Percentiles rank a stretch among this genome's conserved stretches.
Conservation (phyloP, 2,113 vertebrate genomes). For the Antennarius striatus region DNA sequence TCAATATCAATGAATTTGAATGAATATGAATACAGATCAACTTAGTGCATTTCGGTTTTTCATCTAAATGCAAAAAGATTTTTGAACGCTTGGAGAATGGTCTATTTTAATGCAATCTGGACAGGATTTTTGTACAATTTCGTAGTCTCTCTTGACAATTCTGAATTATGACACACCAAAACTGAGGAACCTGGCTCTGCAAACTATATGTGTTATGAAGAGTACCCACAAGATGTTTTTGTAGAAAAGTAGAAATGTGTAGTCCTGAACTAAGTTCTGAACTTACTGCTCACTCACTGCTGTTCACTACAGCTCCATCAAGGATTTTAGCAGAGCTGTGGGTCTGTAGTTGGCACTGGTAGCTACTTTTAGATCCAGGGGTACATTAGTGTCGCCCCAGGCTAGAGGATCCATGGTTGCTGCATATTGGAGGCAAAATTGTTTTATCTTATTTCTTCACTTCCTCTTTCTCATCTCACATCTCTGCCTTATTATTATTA, state of each 20-base stretch:
- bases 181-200: not conserved
- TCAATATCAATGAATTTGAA: not conserved
- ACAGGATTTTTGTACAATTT: too few species aligned
- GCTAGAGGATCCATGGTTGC: constrained; percentile 3
- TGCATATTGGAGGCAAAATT: constrained; percentile 33
- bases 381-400: constrained; percentile 34
- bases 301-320: constrained; percentile 16
- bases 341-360: constrained; percentile 29
- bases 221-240: not conserved
- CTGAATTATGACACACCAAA: not conserved
- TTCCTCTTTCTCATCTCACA: constrained; percentile 19
- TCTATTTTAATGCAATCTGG: too few species aligned
- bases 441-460: constrained; percentile 18
- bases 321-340: constrained; percentile 29
- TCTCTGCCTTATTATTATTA: constrained; percentile 38
- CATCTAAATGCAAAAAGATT: not conserved
- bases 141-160: not conserved
- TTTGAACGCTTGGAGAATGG: too few species aligned
- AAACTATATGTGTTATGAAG: not conserved
- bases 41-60: not conserved
- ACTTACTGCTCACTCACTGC: not conserved
- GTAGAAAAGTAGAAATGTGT: constrained; percentile 7
- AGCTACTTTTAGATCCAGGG: constrained; percentile 29
- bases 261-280: constrained; percentile 2
- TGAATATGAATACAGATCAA: not conserved